phyloP scores from a whole-genome alignment of 64 coral and sea anemone genomes.

The Astreopora myriophthalma region DNA sequence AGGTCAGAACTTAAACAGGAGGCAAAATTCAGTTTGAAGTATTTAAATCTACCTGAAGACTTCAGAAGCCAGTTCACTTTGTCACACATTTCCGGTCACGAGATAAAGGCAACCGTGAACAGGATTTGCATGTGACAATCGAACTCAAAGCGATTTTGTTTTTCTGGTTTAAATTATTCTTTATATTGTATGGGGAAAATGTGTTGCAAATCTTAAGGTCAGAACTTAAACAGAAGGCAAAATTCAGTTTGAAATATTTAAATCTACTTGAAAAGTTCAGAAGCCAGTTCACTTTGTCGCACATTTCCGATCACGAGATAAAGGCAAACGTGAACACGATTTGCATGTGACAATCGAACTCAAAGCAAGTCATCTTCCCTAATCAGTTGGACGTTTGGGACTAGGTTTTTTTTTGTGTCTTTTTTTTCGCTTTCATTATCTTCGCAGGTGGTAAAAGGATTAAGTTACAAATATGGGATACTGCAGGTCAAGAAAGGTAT shows the following conservation, averaged over 20 bases:
- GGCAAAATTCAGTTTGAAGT: background rate
- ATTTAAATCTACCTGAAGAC: no score
- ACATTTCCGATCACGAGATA: background rate
- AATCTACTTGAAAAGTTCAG: no score
- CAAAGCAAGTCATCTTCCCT: background rate
- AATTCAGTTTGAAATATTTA: background rate
- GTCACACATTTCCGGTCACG: background rate
- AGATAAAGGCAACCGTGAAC: background rate
- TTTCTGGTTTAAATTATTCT: no score
- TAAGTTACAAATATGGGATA: conserved; percentile 96
- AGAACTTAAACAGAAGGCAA: background rate
- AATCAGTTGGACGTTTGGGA: background rate
- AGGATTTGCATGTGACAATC: background rate
- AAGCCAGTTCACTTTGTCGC: background rate
- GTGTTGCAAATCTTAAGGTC: background rate
- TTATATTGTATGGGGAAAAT: background rate
- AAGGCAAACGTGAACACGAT: background rate
- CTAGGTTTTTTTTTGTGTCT: background rate
- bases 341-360: background rate
- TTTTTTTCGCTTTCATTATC: background rate
- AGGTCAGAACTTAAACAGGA: background rate
- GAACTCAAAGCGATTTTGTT: background rate
- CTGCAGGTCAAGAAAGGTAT: conserved; percentile 24
- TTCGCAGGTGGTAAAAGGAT: conserved; percentile 81
- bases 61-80: no score